Conservation (phyloP, 1,140 invertebrate genomes). For the Saccostrea echinata region DNA sequence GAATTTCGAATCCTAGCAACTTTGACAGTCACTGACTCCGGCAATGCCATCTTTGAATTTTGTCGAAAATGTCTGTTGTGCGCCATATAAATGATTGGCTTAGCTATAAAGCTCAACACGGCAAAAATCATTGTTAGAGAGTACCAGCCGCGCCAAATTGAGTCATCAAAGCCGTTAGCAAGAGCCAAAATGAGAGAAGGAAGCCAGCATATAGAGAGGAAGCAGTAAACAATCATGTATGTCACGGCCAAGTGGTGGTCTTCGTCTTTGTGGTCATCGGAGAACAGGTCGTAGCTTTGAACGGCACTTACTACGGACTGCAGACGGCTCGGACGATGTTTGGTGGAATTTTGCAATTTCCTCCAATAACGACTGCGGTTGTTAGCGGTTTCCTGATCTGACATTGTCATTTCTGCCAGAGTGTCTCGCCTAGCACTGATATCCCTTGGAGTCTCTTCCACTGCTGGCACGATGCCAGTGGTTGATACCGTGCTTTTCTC, state of each 20-base stretch:
- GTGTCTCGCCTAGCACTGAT: not conserved
- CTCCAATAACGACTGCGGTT: constrained; percentile 17
- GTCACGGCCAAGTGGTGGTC: constrained; percentile 42
- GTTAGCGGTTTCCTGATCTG: not conserved
- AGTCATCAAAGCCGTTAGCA: constrained; percentile 31
- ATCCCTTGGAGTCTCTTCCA: not conserved
- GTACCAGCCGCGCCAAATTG: constrained; percentile 43
- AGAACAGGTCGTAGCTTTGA: constrained; percentile 43
- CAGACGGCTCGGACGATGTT: not conserved
- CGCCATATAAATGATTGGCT: constrained; percentile 46
- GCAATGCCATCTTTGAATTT: not conserved
- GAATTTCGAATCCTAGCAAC: constrained; percentile 14
- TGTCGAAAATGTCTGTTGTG: constrained; percentile 41
- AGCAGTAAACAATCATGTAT: constrained; percentile 30
- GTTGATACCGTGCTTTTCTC: constrained; percentile 13
- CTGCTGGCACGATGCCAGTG: not conserved
- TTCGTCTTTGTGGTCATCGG: constrained; percentile 33
- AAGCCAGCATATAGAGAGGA: constrained; percentile 9
- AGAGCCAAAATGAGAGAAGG: constrained; percentile 41
- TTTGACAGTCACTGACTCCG: not conserved
- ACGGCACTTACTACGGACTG: constrained; percentile 42
- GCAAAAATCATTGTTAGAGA: constrained; percentile 21
- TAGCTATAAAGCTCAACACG: constrained; percentile 2
- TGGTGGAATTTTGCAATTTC: not conserved
- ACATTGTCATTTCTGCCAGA: constrained; percentile 41